phyloP scores from a whole-genome alignment of 2,888 invertebrate genomes.

The Flexamia atlantica region DNA sequence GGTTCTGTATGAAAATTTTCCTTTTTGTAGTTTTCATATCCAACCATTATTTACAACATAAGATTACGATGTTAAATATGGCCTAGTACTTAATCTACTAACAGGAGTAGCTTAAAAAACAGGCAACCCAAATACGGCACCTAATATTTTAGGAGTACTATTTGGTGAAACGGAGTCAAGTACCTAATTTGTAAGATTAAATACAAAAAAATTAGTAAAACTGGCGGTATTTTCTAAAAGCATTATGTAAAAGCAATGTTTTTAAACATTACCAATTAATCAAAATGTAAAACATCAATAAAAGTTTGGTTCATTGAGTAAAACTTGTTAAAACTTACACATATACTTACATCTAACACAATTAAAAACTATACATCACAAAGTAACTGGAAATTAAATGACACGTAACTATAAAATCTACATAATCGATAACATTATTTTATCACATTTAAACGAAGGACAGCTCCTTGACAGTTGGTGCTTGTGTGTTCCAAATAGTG shows the following conservation, averaged over 20 bases:
- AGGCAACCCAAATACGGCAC: too few species aligned
- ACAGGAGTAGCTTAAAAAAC: too few species aligned
- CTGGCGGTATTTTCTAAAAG: not conserved
- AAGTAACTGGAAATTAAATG: constrained; percentile 11
- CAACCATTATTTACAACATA: too few species aligned
- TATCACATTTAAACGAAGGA: constrained; percentile 58
- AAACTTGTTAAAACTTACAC: constrained; percentile 11
- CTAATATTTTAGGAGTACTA: not conserved
- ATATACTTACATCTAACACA: constrained; percentile 42
- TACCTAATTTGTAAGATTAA: not conserved
- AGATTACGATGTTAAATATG: too few species aligned
- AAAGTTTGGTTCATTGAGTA: not conserved
- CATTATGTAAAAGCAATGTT: not conserved
- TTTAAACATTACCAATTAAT: not conserved
- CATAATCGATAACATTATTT: constrained; percentile 39
- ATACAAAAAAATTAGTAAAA: not conserved
- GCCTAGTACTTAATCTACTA: too few species aligned
- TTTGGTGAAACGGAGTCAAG: not conserved
- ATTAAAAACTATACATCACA: constrained; percentile 21
- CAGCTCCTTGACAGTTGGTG: constrained; percentile 43
- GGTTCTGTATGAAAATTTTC: too few species aligned
- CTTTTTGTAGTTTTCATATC: too few species aligned
- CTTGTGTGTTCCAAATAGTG: constrained; percentile 35
- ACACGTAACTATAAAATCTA: constrained; percentile 31
- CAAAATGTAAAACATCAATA: not conserved